Conservation (phyloP, 1,140 invertebrate species). For the Lordiphosa clarofinis region DNA sequence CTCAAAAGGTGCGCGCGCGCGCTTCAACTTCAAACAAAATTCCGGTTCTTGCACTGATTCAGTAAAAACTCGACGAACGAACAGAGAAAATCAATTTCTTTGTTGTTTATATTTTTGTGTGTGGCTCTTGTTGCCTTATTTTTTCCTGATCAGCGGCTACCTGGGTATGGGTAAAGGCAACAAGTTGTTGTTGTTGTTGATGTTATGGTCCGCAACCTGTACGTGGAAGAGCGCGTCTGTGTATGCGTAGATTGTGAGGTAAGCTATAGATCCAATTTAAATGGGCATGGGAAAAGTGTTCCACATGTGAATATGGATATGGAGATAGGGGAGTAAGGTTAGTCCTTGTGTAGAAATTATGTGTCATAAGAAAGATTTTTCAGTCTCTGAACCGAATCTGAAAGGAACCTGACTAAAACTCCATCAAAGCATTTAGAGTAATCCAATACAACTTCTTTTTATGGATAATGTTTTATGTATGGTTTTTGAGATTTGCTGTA, state of each 20-base stretch:
- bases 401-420: no score
- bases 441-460: no score
- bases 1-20: constrained; percentile 38
- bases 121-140: constrained; percentile 46
- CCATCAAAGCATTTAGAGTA: no score
- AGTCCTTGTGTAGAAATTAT: no score
- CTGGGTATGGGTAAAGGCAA: constrained; percentile 31
- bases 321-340: constrained; percentile 1
- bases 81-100: constrained; percentile 75
- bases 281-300: constrained; percentile 38
- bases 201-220: constrained; percentile 15
- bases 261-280: constrained; percentile 67
- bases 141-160: constrained; percentile 35
- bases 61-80: constrained; percentile 47
- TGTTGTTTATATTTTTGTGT: constrained; percentile 51
- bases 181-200: constrained; percentile 15
- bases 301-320: constrained; percentile 35
- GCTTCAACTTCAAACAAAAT: constrained; percentile 66
- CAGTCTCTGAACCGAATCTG: no score
- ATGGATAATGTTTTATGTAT: no score
- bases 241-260: constrained; percentile 27
- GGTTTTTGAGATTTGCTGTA: no score
- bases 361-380: no score
- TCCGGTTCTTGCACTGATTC: constrained; percentile 72
- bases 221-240: constrained; percentile 11